Base-by-base conservation (phyloP, 2,797 vertebrate species). In the Neostethus bicornis region DNA sequence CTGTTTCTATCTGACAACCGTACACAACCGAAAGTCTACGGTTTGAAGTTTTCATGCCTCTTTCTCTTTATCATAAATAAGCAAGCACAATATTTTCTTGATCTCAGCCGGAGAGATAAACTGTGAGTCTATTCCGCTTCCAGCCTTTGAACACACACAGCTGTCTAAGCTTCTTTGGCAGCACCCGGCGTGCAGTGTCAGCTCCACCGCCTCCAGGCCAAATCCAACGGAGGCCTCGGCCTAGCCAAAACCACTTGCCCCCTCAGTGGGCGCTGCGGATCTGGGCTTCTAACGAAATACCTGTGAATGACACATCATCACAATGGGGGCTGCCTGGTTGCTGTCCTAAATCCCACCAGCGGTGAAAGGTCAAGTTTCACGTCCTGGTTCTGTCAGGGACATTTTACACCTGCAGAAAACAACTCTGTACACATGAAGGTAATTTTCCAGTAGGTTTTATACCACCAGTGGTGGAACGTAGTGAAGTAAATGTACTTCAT, bases 91-190 rank as follows among this genome's bases (percentile, higher is more conserved):
- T 17, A 3, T 54, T 61, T 51, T 62, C 39, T 48, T 53, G 25
- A 64, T 73, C 59, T 77, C 26, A 32, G 60, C 37, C 51, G 39
- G 23, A 23, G 28, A 29, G 46, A 14, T 51, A 38, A 28, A 41
- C 17, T 31, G 20, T 43, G 46, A 51, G 26, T 43, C 29, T 46
- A 57, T 44, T 60, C n/a, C 24, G 16, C 49, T 56, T 70, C 48
- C 29, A 48, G 53, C 57, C 44, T 58, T 51, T 51, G 51, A 51
- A 53, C 52, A 50, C 38, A 73, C 51, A 65, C 45, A 58, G 21
- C 54, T 50, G 72, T 57, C 78, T 81, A 78, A 80, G 71, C 77
- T 55, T 66, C 61, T 75, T 68, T 79, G 73, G 76, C 68, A 51
- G 45, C n/a, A 2, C 57, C 25, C 45, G 46, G 51, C 41, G 9